Base-by-base conservation (phyloP, 2,797 vertebrate species). In the Brachyrhaphis roseni region DNA sequence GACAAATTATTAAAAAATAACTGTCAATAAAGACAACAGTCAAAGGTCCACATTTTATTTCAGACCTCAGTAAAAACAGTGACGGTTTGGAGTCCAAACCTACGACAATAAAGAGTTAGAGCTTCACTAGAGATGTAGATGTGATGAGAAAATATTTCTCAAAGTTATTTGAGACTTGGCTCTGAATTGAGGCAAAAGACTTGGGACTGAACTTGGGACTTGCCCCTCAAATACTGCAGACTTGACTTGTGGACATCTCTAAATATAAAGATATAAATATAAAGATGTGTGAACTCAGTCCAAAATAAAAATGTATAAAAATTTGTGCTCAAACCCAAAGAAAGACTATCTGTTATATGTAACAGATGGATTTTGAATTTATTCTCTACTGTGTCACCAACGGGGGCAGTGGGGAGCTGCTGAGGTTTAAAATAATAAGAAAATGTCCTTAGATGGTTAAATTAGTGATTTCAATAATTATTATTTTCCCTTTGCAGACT, bases 381-480 rank as follows among this genome's bases (percentile, higher is more conserved):
- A 85, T 77, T 86, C 79, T 80, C 84, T 88, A 88, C 84, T 87
- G 89, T 83, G 89, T 87, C 83, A 87, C 72, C 78, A 76, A 78
- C 74, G 87, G 76, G 57, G 80, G 77, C 57, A 83, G 74, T 79
- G 84, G 49, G 2, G 7, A 51, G 20, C 86, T 83, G 76, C 84
- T 83, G 82, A 81, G 86, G 86, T 82, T 80, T 55, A 70, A 81
- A 83, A 84, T 76, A 66, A 11, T 11, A 78, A 77, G 79, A 74
- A 87, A 47, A 51, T 53, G 78, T 80, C 78, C 39, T 31, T 72
- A 73, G 76, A 84, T 78, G 70, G 82, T 73, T 84, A 90, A 86
- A 90, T 89, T 87, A 86, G 76, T 78, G 81, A 89, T 87, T 76
- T 83, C 84, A 91, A 87, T 89, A 88, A 90, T 88, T 83, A 84